A percentile compares a stretch with the other conserved stretches of the same genome.
phyloP scores from a whole-genome alignment of 1,140 invertebrate genomes.

The Zaprionus davidi region DNA sequence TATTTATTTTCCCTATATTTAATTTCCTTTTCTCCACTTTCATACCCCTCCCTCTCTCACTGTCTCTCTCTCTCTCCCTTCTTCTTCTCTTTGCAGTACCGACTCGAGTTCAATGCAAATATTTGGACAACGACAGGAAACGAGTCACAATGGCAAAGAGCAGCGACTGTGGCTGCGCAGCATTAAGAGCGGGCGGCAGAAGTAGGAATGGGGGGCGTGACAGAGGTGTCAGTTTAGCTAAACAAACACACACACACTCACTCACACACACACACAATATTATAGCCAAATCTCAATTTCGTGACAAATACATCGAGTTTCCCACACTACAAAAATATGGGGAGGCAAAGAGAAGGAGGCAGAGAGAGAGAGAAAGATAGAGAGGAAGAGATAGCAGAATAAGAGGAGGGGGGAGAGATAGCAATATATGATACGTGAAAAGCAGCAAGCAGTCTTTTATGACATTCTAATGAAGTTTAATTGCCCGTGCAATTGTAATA shows the following conservation, averaged over 20 bases:
- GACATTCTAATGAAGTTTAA: constrained; percentile 69
- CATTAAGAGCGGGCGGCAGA: too few species aligned
- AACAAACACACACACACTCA: neutral
- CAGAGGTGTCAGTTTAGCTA: neutral
- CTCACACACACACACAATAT: neutral
- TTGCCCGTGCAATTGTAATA: constrained; percentile 49
- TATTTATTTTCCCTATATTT: constrained; percentile 16
- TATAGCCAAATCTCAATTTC: neutral
- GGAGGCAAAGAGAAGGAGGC: too few species aligned
- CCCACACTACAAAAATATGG: neutral
- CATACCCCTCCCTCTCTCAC: neutral
- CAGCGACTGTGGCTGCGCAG: neutral
- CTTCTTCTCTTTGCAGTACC: constrained; percentile 9
- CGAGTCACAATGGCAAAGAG: neutral
- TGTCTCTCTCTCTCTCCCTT: neutral
- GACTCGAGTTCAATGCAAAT: constrained; percentile 43
- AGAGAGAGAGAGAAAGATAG: neutral
- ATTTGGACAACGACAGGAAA: constrained; percentile 40
- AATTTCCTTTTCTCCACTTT: neutral
- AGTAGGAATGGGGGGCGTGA: too few species aligned
- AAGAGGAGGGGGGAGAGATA: too few species aligned
- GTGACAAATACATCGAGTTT: neutral
- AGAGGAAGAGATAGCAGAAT: too few species aligned
- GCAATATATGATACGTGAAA: neutral
- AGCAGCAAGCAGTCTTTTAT: constrained; percentile 35